Base-by-base conservation (phyloP, 1,140 invertebrate species). In the Drosophila kanapiae region DNA sequence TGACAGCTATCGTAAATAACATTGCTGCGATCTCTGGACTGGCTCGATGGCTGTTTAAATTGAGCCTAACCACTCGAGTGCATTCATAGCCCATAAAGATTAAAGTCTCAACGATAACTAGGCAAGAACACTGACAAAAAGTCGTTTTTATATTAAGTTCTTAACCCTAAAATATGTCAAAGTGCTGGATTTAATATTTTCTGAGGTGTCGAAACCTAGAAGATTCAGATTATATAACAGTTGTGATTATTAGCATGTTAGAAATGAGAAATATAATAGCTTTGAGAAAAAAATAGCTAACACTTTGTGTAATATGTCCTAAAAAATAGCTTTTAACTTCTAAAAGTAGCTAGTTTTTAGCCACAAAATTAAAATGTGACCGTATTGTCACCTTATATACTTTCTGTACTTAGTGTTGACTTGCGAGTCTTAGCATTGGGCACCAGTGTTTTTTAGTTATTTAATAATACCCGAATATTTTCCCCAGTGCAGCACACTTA, bases 51-150 rank as follows among this genome's bases (percentile, higher is more conserved):
- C 57, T 83, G 63, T 83, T 83, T 83, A 83, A 83, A 78, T 60
- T 72, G 64, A 81, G 78, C 82, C 82, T 78, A 85, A 85, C 82
- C 74, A 85, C 82, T 85, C 82, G 82, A 85, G 82, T 85, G 82
- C 82, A 78, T 76, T 76, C 82, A 81, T 85, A 85, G 75, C 82
- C 78, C 75, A 85, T 85, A 86, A 85, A 85, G 82, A 85, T 85
- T 85, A 84, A 84, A 84, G 65, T 84, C 81, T 84, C 75, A 58
- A 58, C 77, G 81, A 84, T 83, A 83, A 77, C 51, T 23, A 23
- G 23, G 23, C 64, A 54, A 29, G 27, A 27, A 67, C 61, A 56
- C 45, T 74, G 40, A 42, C 23, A n/a, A 47, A 13, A 69, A 72
- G 11, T 10, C 0, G 8, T 14, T 27, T 5, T 27, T 10, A 8